A percentile compares a stretch with the other conserved stretches of the same genome.
Evolutionary conservation across 2,113 vertebrate species (phyloP).

Genomic region (Odocoileus hemionus): DNA sequence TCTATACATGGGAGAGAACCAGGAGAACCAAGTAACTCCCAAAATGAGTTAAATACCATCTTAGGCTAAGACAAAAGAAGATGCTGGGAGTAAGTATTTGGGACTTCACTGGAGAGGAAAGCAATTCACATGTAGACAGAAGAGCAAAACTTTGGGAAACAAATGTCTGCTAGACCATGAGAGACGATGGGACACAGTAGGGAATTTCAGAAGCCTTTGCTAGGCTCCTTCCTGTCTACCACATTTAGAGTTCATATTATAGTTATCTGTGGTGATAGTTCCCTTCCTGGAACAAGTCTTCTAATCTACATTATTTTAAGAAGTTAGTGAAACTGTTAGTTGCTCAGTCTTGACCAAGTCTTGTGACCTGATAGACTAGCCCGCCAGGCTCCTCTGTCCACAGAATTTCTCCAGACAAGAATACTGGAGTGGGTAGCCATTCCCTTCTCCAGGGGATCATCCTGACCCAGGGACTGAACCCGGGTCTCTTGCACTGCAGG

Average conservation of each 20-base stretch:
- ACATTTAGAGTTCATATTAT: background rate
- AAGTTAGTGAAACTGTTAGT: background rate
- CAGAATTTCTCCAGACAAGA: background rate
- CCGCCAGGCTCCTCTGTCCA: background rate
- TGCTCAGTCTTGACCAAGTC: background rate
- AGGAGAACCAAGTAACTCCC: background rate
- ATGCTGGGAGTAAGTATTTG: background rate
- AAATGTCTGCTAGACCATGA: background rate
- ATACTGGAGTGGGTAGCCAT: background rate
- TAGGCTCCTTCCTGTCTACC: background rate
- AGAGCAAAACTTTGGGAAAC: background rate
- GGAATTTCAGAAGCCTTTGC: background rate
- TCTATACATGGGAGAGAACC: background rate
- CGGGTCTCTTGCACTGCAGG: background rate
- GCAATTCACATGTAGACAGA: background rate
- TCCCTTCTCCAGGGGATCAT: background rate
- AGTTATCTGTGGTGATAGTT: background rate
- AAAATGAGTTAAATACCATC: background rate
- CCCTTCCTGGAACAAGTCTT: background rate
- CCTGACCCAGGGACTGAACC: background rate
- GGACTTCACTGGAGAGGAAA: background rate
- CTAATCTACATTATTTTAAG: background rate
- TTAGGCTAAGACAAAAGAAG: background rate
- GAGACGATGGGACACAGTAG: background rate
- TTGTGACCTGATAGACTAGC: background rate